Evolutionary conservation across 37 sponge, comb jelly and placozoan genomes (phyloP).

Genomic region (Tethya wilhelma): DNA sequence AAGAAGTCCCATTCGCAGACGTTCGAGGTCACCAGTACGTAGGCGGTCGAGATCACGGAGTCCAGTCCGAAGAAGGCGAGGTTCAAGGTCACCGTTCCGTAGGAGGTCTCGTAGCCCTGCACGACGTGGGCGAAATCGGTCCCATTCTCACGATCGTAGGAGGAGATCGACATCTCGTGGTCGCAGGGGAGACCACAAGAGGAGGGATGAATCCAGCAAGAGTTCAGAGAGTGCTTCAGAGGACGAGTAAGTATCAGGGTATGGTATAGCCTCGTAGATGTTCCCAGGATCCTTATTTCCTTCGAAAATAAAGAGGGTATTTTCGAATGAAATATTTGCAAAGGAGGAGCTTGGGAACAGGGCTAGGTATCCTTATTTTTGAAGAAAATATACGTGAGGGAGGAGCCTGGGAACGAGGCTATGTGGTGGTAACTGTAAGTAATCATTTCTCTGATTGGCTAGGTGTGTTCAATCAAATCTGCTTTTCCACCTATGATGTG

Average conservation of each 20-base stretch:
- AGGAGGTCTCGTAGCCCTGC: conserved; percentile 6
- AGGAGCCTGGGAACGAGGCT: too few species aligned
- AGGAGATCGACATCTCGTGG: conserved; percentile 12
- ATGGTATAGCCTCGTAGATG: too few species aligned
- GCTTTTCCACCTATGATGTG: too few species aligned
- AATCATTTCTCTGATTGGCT: too few species aligned
- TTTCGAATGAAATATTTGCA: too few species aligned
- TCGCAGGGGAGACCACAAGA: background rate
- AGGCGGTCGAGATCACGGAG: conserved; percentile 2
- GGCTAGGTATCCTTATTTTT: too few species aligned
- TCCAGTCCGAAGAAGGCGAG: conserved; percentile 7
- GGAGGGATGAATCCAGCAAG: conserved; percentile 4
- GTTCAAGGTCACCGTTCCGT: background rate
- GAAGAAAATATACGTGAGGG: too few species aligned
- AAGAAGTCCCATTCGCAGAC: background rate
- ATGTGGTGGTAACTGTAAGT: too few species aligned
- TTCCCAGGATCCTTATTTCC: too few species aligned
- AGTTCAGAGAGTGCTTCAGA: conserved; percentile 48
- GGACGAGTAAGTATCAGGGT: conserved; percentile 53
- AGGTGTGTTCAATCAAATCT: too few species aligned
- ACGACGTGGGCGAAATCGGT: background rate
- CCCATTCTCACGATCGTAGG: background rate
- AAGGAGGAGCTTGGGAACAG: too few species aligned
- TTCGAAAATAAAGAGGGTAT: too few species aligned
- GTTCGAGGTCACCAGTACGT: conserved; percentile 1